These are phyloP conservation scores for Aproaerema taeniolella DNA, from an alignment of 2,888 invertebrate species.

Conservation along the genomic window DNA sequence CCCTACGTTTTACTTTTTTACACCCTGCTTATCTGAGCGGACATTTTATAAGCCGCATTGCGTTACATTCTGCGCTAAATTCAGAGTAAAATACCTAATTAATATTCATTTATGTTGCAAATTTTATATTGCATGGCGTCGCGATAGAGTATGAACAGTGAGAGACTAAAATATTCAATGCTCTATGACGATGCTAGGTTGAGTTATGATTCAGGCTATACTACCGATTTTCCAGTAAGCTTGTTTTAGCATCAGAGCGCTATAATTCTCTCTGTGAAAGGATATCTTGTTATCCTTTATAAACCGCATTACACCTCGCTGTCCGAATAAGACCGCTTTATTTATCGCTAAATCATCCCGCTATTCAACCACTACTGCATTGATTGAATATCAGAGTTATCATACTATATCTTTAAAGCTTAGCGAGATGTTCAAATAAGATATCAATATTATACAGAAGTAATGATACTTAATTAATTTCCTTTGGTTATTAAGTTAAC, in stretches of 20 bases:
- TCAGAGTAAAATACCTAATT: slow-evolving; percentile 12
- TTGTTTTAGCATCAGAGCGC: slow-evolving; percentile 31
- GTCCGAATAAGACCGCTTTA: slow-evolving; percentile 22
- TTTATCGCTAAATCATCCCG: slow-evolving; percentile 25
- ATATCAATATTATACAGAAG: no score
- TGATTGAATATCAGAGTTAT: slow-evolving; percentile 17
- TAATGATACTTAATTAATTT: no score
- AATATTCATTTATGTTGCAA: slow-evolving; percentile 16
- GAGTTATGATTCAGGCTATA: slow-evolving; percentile 18
- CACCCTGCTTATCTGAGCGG: slow-evolving; percentile 40
- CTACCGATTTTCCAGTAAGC: slow-evolving; percentile 24
- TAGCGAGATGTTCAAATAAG: no score
- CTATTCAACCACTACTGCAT: slow-evolving; percentile 19
- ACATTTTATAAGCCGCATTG: slow-evolving; percentile 37
- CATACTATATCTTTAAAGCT: slow-evolving; percentile 12
- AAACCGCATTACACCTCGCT: slow-evolving; percentile 24
- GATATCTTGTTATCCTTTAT: slow-evolving; percentile 27
- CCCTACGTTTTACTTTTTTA: slow-evolving; percentile 51
- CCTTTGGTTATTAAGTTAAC: no score
- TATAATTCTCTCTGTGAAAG: slow-evolving; percentile 29
- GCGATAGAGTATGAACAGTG: no score
- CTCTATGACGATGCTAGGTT: slow-evolving; percentile 10
- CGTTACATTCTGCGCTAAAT: slow-evolving; percentile 21
- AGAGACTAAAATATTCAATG: no score
- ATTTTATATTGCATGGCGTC: no score